Conservation (phyloP, 2,113 vertebrate species). For the Canis aureus region DNA sequence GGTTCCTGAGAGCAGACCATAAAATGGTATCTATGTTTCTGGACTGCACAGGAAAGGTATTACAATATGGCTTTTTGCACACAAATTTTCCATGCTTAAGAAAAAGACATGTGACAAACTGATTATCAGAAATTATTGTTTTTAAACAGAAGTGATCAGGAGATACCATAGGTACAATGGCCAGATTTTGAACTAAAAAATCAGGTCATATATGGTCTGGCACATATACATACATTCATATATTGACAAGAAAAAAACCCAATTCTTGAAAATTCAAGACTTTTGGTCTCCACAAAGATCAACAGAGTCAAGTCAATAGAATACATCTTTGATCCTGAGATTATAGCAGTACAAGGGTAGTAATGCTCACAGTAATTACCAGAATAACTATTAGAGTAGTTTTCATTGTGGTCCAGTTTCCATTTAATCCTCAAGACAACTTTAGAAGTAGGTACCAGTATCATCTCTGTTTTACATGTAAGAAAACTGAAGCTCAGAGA, state of each 20-base stretch:
- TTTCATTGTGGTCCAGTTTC: neutral
- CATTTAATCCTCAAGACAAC: neutral
- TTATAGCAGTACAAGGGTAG: neutral
- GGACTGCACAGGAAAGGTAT: neutral
- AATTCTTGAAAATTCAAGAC: neutral
- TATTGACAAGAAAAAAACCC: neutral
- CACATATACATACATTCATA: neutral
- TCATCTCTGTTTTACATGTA: neutral
- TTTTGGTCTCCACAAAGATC: neutral
- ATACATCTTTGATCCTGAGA: neutral
- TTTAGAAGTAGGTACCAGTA: neutral
- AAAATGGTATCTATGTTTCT: neutral
- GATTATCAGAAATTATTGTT: neutral
- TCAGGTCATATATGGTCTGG: neutral
- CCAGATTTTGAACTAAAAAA: neutral
- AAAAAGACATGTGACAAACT: neutral
- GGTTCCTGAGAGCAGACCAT: neutral
- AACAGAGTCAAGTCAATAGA: neutral
- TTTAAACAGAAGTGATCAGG: neutral
- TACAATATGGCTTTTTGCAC: neutral
- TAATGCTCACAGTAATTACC: neutral
- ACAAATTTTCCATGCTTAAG: neutral
- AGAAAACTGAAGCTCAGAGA: neutral
- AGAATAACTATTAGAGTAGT: neutral
- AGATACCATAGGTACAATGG: neutral